Base-by-base conservation (phyloP, 1,140 invertebrate species). In the Zophobas atratus region DNA sequence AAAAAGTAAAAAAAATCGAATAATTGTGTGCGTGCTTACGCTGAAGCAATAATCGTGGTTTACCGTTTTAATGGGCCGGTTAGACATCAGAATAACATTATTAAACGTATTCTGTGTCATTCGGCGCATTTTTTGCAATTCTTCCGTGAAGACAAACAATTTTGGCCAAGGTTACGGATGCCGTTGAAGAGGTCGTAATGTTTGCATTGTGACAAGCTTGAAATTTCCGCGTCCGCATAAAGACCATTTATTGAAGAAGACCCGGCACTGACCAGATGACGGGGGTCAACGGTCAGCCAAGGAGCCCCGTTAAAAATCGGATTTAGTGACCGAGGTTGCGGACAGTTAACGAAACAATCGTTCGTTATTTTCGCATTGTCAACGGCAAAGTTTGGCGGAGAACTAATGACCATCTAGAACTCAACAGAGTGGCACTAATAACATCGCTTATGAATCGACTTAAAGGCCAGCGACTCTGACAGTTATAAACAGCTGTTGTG, bases 401-500 rank as follows among this genome's bases (percentile, higher is more conserved):
- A 51, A 51, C 49, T 51, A 57, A 57, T 57, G 55, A 57, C 34
- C 55, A 57, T 57, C 55, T 43, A 67, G 60, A 43, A 67, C 2
- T 43, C 60, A 67, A 4, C 60, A 41, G 39, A 67, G 60, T 67
- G 60, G 60, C 60, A 67, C 60, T 67, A 67, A 67, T 67, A 67
- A 67, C 60, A 67, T 41, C 35, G 60, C 60, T 67, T 63, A 67
- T 67, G 60, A 67, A 67, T 67, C 20, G 60, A 20, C 38, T 67
- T 36, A 67, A 67, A 67, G 60, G 60, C 60, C 60, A 67, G 60
- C 60, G 60, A 67, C 60, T 67, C 60, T 67, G 60, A 67, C 60
- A 67, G 60, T 67, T 67, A 67, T 67, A 67, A 67, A 36, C 60
- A 67, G 38, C 60, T 67, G 60, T 67, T 67, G 60, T 67, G 60